Evolutionary conservation across 2,113 vertebrate species (phyloP), one percentile per base, ranked within the genome.

Genomic region (Syngnathus typhle): DNA sequence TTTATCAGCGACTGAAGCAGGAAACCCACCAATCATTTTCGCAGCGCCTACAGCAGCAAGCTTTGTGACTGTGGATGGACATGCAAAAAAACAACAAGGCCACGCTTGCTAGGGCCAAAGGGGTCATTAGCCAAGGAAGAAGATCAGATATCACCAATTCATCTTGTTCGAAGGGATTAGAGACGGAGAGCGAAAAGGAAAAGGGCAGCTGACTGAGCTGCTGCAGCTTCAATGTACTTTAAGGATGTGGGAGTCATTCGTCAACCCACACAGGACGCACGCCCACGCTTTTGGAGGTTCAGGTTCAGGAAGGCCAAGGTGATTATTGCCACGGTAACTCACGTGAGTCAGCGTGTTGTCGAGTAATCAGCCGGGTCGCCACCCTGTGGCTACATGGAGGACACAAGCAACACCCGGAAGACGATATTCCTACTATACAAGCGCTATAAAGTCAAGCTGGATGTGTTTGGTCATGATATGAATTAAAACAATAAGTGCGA

Each of bases 91-190:
- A 72, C 64, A 71, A 62, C 56, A 59, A 78, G 60, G 66, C 71
- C 52, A 74, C 79, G 81, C 72, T 69, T 73, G 67, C 68, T 64
- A 3, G 27, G 77, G 69, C 69, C 68, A 39, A 38, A 73, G 76
- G 77, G 85, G 80, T 86, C 86, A 86, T 89, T 89, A 86, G 81
- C 55, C 67, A 80, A 76, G 81, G 78, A 87, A 84, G 82, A 84
- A 84, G 86, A 89, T 89, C 88, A 85, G 84, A 84, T 89, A 83
- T 87, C 86, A 71, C 67, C 83, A 85, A 87, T 88, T 85, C 81
- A 87, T 87, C 88, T 85, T 82, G 82, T 81, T 84, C 84, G 86
- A 65, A 85, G 74, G 79, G 80, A 85, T 81, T 81, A 82, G 71
- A 83, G 70, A 63, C 64, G 69, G 46, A 78, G 56, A 61, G 46